These are phyloP conservation scores for Micromys minutus DNA, from an alignment of 2,113 vertebrate species.

Conservation along the genomic window DNA sequence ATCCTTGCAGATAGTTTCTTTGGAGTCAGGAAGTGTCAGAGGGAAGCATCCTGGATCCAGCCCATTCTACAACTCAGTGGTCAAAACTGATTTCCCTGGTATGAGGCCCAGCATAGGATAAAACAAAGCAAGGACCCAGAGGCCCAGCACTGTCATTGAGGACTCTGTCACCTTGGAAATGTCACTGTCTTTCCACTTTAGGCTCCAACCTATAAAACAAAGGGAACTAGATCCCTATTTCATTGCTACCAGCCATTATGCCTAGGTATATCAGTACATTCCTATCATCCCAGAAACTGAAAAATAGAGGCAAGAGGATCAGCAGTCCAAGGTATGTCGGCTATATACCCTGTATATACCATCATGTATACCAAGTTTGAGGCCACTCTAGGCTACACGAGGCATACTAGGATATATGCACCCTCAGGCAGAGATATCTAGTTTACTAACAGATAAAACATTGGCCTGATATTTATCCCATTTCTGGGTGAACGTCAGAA, in stretches of 20 bases:
- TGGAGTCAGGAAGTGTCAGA: neutral
- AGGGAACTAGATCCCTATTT: neutral
- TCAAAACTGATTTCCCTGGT: neutral
- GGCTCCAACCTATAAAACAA: neutral
- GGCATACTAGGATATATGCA: no score
- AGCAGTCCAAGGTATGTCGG: neutral
- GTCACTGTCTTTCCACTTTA: neutral
- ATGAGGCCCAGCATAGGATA: neutral
- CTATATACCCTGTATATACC: no score
- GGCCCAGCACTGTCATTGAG: neutral
- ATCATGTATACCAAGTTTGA: neutral
- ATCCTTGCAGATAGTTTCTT: neutral
- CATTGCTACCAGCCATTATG: neutral
- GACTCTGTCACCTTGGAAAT: neutral
- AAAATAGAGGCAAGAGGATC: neutral
- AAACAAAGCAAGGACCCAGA: neutral
- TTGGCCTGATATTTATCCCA: neutral
- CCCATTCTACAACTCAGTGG: neutral
- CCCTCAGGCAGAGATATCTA: neutral
- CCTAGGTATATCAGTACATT: neutral
- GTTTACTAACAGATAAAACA: neutral
- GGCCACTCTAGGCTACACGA: no score
- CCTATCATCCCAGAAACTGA: neutral
- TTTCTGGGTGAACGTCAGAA: neutral
- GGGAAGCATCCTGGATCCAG: neutral